Percentiles rank a stretch among this genome's conserved stretches.
These are phyloP conservation scores for Mus spicilegus DNA, from an alignment of 2,113 vertebrate species.

Conservation along the genomic window DNA sequence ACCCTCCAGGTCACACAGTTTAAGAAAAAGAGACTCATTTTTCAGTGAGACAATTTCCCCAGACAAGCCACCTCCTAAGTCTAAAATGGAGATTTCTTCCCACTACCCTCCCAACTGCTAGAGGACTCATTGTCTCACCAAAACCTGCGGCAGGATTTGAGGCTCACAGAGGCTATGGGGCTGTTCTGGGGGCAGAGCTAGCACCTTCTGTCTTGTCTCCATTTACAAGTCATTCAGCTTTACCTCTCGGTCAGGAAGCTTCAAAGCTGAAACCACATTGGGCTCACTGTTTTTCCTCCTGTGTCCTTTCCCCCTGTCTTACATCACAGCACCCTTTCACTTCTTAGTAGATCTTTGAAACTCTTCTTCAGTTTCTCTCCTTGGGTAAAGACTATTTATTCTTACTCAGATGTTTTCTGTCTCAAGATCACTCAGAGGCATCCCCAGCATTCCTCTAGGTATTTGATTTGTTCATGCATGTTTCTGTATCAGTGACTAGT, in stretches of 20 bases:
- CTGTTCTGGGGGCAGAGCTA: background rate
- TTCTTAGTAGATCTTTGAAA: background rate
- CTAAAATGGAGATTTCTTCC: no score
- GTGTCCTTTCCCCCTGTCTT: background rate
- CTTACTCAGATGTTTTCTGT: background rate
- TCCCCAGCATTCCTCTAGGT: no score
- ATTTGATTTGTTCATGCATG: background rate
- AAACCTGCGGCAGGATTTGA: background rate
- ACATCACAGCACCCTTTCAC: background rate
- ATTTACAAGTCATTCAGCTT: background rate
- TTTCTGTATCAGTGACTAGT: background rate
- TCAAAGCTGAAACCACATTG: background rate
- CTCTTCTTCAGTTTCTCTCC: background rate
- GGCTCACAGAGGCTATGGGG: background rate
- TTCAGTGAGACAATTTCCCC: background rate
- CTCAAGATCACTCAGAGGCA: background rate
- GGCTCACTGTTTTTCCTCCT: background rate
- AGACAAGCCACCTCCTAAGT: background rate
- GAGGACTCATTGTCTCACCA: background rate
- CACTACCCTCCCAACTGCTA: no score
- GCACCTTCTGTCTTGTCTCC: background rate
- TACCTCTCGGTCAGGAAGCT: background rate
- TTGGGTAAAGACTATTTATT: background rate
- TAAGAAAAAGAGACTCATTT: background rate
- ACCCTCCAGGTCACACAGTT: background rate